Conservation (phyloP, 1,140 invertebrate species). For the Panagrolaimus sp. region DNA sequence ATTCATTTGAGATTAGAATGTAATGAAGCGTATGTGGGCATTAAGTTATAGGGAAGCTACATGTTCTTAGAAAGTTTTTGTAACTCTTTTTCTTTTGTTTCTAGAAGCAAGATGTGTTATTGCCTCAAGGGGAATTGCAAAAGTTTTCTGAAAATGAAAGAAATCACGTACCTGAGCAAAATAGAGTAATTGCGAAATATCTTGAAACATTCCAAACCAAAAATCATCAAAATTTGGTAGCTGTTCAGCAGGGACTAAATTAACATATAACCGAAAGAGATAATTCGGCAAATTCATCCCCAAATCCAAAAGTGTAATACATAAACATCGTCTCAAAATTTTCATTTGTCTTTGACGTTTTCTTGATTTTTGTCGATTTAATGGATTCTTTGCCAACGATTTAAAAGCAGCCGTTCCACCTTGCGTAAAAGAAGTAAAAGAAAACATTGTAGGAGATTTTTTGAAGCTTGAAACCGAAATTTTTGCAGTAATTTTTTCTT, state of each 20-base stretch:
- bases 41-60: neutral
- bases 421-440: conserved; percentile 10
- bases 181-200: conserved; percentile 48
- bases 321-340: conserved; percentile 49
- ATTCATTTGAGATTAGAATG: neutral
- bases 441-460: conserved; percentile 15
- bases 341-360: conserved; percentile 20
- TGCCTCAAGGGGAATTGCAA: too few relatives aligned
- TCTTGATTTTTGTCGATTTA: conserved; percentile 16
- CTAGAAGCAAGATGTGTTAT: too few relatives aligned
- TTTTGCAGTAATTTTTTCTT: conserved; percentile 14
- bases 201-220: conserved; percentile 33
- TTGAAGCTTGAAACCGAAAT: conserved; percentile 6
- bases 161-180: conserved; percentile 43
- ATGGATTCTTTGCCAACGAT: neutral
- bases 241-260: conserved; percentile 32
- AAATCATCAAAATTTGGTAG: conserved; percentile 22
- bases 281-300: conserved; percentile 54
- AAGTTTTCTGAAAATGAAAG: too few relatives aligned
- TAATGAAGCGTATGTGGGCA: conserved; percentile 5
- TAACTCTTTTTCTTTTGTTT: conserved; percentile 1
- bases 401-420: conserved; percentile 20
- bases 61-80: neutral
- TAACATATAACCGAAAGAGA: conserved; percentile 45
- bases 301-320: conserved; percentile 49